phyloP scores from a whole-genome alignment of 2,888 invertebrate genomes.

The Alitta virens region DNA sequence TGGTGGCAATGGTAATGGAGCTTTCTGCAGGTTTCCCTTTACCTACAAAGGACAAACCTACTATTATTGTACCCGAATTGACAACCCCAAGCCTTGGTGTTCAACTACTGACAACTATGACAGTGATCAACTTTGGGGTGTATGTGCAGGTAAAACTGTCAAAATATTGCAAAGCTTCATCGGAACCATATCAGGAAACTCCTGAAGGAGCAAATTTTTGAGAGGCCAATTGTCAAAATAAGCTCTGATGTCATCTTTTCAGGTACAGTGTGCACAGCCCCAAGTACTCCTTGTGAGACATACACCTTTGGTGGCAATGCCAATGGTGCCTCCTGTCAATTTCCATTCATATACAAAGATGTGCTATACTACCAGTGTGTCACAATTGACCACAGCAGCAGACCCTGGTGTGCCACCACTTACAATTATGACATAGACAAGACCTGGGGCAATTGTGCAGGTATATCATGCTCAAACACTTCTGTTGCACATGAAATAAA shows the following conservation, averaged over 20 bases:
- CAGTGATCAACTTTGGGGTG: conserved; percentile 5
- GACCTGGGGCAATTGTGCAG: conserved; percentile 8
- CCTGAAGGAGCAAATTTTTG: too few species aligned
- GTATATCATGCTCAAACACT: too few species aligned
- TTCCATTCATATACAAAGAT: conserved; percentile 13
- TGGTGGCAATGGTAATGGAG: conserved; percentile 12
- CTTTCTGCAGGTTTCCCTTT: conserved; percentile 14
- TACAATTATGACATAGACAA: conserved; percentile 11
- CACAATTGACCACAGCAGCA: background rate
- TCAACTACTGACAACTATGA: conserved; percentile 15
- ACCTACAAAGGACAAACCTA: background rate
- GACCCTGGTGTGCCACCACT: conserved; percentile 14
- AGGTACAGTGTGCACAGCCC: too few species aligned
- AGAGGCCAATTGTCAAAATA: too few species aligned
- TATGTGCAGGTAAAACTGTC: conserved; percentile 6
- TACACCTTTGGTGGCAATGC: conserved; percentile 7
- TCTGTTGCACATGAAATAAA: too few species aligned
- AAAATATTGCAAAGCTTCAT: too few species aligned
- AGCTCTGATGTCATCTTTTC: too few species aligned
- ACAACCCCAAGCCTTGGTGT: conserved; percentile 5
- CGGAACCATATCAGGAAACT: too few species aligned
- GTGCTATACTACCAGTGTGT: background rate
- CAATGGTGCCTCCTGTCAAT: conserved; percentile 5
- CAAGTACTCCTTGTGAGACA: too few species aligned
- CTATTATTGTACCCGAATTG: background rate